Conservation (phyloP, 1,140 invertebrate genomes). For the Wiebesia pumilae region DNA sequence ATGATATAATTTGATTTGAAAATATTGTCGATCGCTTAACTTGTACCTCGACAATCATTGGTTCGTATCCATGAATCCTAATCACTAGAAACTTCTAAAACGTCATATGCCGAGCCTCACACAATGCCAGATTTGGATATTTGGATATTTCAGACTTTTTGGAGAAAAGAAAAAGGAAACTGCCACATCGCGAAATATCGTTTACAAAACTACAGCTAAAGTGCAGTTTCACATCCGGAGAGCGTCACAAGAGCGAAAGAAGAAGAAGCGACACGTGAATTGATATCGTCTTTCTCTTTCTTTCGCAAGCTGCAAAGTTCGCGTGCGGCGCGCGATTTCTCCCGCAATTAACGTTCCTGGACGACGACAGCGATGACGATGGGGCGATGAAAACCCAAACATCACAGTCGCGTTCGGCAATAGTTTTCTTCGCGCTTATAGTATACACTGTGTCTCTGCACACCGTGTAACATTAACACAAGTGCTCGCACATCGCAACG, state of each 20-base stretch:
- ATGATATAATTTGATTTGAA: no score
- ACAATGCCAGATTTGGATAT: no score
- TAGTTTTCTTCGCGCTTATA: background rate
- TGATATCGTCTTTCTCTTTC: slow-evolving; percentile 1
- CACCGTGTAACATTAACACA: no score
- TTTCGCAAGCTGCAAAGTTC: slow-evolving; percentile 25
- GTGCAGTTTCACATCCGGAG: background rate
- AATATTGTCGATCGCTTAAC: no score
- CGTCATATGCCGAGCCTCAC: no score
- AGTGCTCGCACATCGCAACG: no score
- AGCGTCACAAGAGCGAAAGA: background rate
- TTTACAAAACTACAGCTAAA: background rate
- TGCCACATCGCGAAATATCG: no score
- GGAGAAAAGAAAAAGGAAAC: no score
- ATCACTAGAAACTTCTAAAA: no score
- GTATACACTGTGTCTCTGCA: background rate
- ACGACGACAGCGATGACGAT: background rate
- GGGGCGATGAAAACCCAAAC: slow-evolving; percentile 1
- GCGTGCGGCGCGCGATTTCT: slow-evolving; percentile 32
- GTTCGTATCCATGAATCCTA: no score
- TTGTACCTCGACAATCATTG: no score
- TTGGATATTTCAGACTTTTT: no score
- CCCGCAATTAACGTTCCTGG: slow-evolving; percentile 30
- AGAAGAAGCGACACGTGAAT: background rate
- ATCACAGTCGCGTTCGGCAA: background rate